Conservation (phyloP, 2,888 invertebrate genomes). For the Pinctada fucata region DNA sequence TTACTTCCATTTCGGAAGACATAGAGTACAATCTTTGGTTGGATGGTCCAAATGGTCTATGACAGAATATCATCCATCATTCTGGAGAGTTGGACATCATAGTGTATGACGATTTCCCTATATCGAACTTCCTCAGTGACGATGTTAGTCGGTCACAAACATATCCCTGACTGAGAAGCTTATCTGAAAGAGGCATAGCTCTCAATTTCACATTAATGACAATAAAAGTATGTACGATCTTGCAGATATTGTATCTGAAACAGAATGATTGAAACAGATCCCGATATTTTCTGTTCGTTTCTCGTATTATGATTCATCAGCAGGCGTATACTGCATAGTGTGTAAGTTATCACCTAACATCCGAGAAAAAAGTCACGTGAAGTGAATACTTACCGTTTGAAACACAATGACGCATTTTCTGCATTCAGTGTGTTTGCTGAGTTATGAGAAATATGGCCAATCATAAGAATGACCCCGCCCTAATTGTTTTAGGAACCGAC, state of each 20-base stretch:
- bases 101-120: no score
- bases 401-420: not conserved
- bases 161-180: no score
- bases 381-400: not conserved
- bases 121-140: no score
- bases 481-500: no score
- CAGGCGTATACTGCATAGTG: not conserved
- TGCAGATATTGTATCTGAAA: slow-evolving; percentile 10
- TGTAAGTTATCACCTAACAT: not conserved
- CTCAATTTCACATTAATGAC: not conserved
- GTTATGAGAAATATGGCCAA: not conserved
- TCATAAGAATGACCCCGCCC: slow-evolving; percentile 3
- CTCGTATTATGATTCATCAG: slow-evolving; percentile 14
- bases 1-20: no score
- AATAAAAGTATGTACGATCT: slow-evolving; percentile 7
- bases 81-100: no score
- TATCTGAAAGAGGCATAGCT: no score
- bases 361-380: slow-evolving; percentile 5
- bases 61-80: no score
- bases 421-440: slow-evolving; percentile 4
- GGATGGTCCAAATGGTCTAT: no score
- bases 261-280: not conserved
- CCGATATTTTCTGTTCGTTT: not conserved
- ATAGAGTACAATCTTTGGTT: no score
- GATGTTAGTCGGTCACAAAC: no score